Evolutionary conservation across 2,113 vertebrate genomes (phyloP).

Genomic region (Phalacrocorax carbo): DNA sequence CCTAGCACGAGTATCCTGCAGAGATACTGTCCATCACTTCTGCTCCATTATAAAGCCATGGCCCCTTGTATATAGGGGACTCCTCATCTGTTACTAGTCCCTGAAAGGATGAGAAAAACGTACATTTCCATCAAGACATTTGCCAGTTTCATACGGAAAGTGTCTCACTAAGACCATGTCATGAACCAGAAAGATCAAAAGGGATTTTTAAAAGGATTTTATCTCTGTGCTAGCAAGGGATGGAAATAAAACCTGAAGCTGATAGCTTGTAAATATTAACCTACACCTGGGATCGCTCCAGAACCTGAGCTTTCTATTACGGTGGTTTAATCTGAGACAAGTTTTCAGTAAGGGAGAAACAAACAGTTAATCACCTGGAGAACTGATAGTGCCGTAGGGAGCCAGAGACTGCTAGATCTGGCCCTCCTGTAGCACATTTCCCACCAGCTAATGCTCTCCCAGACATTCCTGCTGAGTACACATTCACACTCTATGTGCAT

Average conservation of each 20-base stretch:
- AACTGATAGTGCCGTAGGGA: neutral
- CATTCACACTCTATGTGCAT: neutral
- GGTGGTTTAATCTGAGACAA: conserved; percentile 19
- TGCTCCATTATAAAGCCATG: neutral
- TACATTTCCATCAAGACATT: neutral
- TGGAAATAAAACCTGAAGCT: conserved; percentile 38
- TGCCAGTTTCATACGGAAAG: conserved; percentile 17
- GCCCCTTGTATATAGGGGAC: neutral
- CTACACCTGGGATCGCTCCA: neutral
- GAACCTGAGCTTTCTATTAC: conserved; percentile 20
- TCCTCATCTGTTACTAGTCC: neutral
- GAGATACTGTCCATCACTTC: neutral
- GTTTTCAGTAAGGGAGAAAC: conserved; percentile 21
- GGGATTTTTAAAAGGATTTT: conserved; percentile 41
- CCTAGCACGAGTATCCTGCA: conserved; percentile 6
- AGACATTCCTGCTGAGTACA: neutral
- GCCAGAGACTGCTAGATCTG: neutral
- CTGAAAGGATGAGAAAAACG: conserved; percentile 12
- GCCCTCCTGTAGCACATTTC: neutral
- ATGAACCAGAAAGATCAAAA: conserved; percentile 55
- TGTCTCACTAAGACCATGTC: neutral
- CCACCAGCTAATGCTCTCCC: neutral
- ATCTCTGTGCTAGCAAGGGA: conserved; percentile 27
- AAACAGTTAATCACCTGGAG: neutral
- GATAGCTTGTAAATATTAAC: conserved; percentile 34